Base-by-base conservation (phyloP, 2,113 vertebrate genomes). In the Grammomys dolichurus region DNA sequence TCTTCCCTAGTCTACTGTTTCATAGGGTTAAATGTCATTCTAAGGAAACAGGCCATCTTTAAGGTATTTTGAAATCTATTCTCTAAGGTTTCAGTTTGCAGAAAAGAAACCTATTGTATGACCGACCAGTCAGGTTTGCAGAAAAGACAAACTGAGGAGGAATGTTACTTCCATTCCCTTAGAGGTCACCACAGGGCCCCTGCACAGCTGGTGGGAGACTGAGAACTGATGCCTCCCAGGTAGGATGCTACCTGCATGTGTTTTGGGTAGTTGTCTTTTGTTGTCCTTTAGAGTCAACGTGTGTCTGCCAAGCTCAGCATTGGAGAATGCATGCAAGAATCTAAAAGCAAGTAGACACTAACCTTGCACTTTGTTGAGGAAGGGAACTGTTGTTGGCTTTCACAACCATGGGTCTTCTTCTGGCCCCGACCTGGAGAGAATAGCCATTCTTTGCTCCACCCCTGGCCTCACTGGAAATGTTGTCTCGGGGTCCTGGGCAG, bases 41-140 rank as follows among this genome's bases (percentile, higher is more conserved):
- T 58, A 70, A 91, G 91, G 91, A 91, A 94, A 89, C 26, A 95
- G 43, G 31, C 28, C 63, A 67, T 89, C 94, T 96, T 60, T 46
- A 84, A 94, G 75, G 67, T 91, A 76, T 93, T 91, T 93, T 93
- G 5, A 95, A 91, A 91, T 91, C 60, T 86, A 22, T 84, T 89
- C 67, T 93, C 84, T 48, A 92, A 92, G 48, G 24, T 91, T 96
- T 95, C 28, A 17, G 28, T 81, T 94, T 93, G 82, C 43, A 88
- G n/a, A 69, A 90, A 84, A 91, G 77, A 95, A 96, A 65, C 28
- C 75, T 70, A 76, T 91, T 63, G 78, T 24, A 65, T n/a, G 24
- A 87, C 81, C 69, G 20, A 89, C 77, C 73, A 51, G 40, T 63
- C 63, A 92, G 85, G 72, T 78, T 93, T 85, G 40, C 43, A 93